These are phyloP conservation scores for Sebastes paucispinis DNA, from an alignment of 2,797 vertebrate genomes.

Conservation along the genomic window DNA sequence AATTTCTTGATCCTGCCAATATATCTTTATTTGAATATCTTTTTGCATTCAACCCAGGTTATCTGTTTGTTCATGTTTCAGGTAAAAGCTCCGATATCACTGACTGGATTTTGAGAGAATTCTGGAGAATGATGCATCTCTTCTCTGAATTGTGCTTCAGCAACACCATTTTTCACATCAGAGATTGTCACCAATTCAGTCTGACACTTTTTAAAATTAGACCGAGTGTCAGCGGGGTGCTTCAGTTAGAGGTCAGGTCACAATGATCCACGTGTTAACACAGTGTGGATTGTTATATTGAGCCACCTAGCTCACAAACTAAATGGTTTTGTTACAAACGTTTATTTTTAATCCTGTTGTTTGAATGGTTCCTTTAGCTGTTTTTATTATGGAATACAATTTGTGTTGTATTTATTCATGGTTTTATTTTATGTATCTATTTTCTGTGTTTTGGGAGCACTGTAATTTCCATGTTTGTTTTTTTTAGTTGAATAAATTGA, in stretches of 20 bases:
- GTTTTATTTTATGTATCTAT: background rate
- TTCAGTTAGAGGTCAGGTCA: background rate
- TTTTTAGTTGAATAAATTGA: background rate
- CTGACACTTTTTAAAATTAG: background rate
- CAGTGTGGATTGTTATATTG: background rate
- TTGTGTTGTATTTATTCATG: background rate
- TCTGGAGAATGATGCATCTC: background rate
- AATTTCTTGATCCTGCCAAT: background rate
- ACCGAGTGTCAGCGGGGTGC: background rate
- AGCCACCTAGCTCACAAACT: no score
- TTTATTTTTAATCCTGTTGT: background rate
- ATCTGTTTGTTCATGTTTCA: background rate
- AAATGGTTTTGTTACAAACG: no score
- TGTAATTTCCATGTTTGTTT: background rate
- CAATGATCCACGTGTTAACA: background rate
- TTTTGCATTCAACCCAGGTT: background rate
- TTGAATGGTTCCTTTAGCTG: background rate
- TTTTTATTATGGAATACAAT: background rate
- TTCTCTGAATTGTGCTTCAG: background rate
- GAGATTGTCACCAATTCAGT: background rate
- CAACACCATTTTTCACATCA: background rate
- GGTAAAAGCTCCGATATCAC: background rate
- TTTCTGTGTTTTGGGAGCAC: background rate
- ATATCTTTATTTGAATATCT: background rate
- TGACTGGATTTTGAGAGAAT: background rate